Evolutionary conservation across 2,113 vertebrate species (phyloP), one percentile per base, ranked within the genome.

Genomic region (Nestor notabilis): DNA sequence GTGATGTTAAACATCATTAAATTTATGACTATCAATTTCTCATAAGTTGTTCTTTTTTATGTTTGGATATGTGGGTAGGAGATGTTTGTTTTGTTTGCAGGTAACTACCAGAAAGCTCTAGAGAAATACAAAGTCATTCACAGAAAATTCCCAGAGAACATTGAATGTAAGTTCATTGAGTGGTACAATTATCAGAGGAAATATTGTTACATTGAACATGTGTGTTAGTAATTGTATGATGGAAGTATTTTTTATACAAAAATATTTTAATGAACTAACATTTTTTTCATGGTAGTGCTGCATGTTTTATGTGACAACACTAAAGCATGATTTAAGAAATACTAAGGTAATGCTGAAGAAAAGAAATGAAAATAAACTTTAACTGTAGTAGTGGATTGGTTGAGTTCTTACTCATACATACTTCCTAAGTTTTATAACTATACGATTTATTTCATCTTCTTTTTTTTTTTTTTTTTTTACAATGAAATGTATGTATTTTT

Each of bases 91-190:
- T 97, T 95, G 14, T 92, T 97, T 88, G 60, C 95, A 99, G 99
- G 99, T 97, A 99, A 99, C 97, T 99, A 99, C 97, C 99, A 99
- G 93, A 99, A 99, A 98, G 98, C 99, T 68, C 98, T 99, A 93
- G 99, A 99, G 93, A 99, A 99, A 11, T 99, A 99, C 64, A 99
- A 99, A 97, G 98, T 98, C 33, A 99, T 99, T 97, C 99, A 99
- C 92, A 98, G 97, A 96, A 99, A 98, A 97, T 99, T 99, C 97
- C 99, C 99, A 29, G 99, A 99, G 93, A 99, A 99, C 63, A 97
- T 98, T 55, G 99, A 99, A 98, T 99, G 99, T 99, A 99, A 99
- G 98, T 98, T 90, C 31, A 49, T 68, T 90, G 43, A 7, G 6
- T 72, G 53, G 64, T 89, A 6, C 53, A 94, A 31, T 35, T 89